Evolutionary conservation across 2,888 invertebrate species (phyloP).

Genomic region (Brenthis hecate): DNA sequence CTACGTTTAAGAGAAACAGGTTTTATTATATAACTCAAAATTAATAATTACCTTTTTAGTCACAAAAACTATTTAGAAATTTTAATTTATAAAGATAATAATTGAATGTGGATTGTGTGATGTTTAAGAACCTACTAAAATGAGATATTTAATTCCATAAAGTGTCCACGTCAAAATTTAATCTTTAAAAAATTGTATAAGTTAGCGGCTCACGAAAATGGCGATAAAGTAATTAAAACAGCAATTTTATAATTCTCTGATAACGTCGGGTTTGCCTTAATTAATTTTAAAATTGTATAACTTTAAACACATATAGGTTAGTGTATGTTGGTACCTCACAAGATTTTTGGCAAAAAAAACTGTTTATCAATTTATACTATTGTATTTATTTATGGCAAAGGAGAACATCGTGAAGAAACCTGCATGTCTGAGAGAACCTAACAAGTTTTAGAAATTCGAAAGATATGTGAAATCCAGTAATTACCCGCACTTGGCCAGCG

Average conservation of each 20-base stretch:
- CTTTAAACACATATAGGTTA: too few relatives aligned
- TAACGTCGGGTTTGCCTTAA: constrained; percentile 16
- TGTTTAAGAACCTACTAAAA: constrained; percentile 16
- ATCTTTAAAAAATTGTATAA: constrained; percentile 23
- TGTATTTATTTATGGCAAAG: too few relatives aligned
- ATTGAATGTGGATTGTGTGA: constrained; percentile 10
- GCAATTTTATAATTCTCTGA: constrained; percentile 21
- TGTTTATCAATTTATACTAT: too few relatives aligned
- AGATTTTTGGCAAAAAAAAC: too few relatives aligned
- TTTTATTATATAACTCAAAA: too few relatives aligned
- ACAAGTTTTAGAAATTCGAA: too few relatives aligned
- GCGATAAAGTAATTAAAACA: constrained; percentile 29
- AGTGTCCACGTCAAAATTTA: constrained; percentile 17
- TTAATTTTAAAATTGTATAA: background rate
- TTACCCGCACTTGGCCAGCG: too few relatives aligned
- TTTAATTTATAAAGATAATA: background rate
- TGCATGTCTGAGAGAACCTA: too few relatives aligned
- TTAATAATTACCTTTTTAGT: constrained; percentile 4
- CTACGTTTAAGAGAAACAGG: too few relatives aligned
- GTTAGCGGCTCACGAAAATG: constrained; percentile 12
- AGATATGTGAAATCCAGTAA: too few relatives aligned
- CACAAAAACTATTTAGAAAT: constrained; percentile 1
- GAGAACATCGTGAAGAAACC: too few relatives aligned
- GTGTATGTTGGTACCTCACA: too few relatives aligned
- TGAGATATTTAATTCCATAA: constrained; percentile 1